A percentile compares a stretch with the other conserved stretches of the same genome.
These are phyloP conservation scores for Embidobia sp. DNA, from an alignment of 2,888 invertebrate species.

Conservation along the genomic window DNA sequence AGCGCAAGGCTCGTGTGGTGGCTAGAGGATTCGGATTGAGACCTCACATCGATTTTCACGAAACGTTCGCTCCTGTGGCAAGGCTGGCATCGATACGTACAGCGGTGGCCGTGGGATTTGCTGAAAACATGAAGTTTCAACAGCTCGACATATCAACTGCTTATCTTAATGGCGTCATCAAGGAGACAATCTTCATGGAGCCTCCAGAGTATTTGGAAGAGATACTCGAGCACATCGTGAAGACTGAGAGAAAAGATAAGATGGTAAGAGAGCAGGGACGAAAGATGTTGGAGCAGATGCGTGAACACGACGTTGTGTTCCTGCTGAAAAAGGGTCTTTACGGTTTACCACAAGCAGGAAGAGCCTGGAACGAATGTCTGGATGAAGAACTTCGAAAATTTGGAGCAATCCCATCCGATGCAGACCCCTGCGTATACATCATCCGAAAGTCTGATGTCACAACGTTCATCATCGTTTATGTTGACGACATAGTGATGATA, in stretches of 20 bases:
- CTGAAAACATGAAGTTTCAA: constrained; percentile 48
- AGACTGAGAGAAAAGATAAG: neutral
- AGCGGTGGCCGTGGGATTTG: constrained; percentile 51
- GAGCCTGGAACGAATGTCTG: constrained; percentile 57
- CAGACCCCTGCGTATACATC: constrained; percentile 28
- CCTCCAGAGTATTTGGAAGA: constrained; percentile 32
- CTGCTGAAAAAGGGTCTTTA: constrained; percentile 33
- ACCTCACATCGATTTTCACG: constrained; percentile 21
- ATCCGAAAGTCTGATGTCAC: constrained; percentile 11
- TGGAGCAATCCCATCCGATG: constrained; percentile 27
- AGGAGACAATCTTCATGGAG: constrained; percentile 53
- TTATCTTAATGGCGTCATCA: constrained; percentile 60
- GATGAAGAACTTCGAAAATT: constrained; percentile 18
- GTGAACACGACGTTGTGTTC: constrained; percentile 7
- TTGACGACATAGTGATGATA: constrained; percentile 51
- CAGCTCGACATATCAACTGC: constrained; percentile 65
- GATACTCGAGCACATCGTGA: constrained; percentile 6
- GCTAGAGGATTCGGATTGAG: constrained; percentile 24
- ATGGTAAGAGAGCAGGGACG: neutral
- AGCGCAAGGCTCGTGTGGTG: constrained; percentile 32
- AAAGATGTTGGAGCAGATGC: neutral
- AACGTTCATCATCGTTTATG: constrained; percentile 28
- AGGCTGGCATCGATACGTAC: constrained; percentile 31
- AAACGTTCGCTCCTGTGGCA: constrained; percentile 19
- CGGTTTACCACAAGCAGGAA: constrained; percentile 53